These are phyloP conservation scores for Trissoscelio sp. DNA, from an alignment of 2,888 invertebrate genomes.

Conservation along the genomic window DNA sequence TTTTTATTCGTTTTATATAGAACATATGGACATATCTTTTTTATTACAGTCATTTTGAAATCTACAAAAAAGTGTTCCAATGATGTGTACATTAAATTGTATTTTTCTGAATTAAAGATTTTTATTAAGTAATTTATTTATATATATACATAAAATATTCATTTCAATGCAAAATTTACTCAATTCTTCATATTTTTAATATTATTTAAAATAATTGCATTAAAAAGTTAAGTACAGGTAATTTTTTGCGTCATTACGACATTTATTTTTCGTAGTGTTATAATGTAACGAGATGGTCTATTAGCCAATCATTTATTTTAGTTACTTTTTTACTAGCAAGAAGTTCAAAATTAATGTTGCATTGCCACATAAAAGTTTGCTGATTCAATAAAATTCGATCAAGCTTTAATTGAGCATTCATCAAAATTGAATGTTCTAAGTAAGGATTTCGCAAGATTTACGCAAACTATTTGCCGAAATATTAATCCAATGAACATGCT, in stretches of 20 bases:
- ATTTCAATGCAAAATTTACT: too few species aligned
- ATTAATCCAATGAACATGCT: conserved; percentile 18
- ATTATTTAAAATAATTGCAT: too few species aligned
- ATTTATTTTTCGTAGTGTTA: background rate
- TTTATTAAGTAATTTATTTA: too few species aligned
- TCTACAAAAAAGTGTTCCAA: too few species aligned
- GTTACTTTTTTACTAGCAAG: background rate
- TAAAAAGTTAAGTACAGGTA: background rate
- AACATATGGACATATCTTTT: too few species aligned
- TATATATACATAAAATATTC: too few species aligned
- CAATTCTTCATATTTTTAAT: too few species aligned
- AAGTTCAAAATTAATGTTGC: background rate
- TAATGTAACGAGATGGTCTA: conserved; percentile 1
- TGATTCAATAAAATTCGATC: background rate
- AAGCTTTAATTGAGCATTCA: background rate
- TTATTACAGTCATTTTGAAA: too few species aligned
- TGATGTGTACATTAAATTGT: too few species aligned
- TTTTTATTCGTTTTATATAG: too few species aligned
- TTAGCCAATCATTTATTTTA: conserved; percentile 4
- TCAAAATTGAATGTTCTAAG: conserved; percentile 13
- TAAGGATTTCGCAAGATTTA: conserved; percentile 20
- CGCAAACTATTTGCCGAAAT: conserved; percentile 39
- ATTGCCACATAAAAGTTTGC: background rate
- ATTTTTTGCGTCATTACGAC: conserved; percentile 9
- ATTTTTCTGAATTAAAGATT: too few species aligned